These are phyloP conservation scores for Harmothoe impar DNA, from an alignment of 2,888 invertebrate genomes.

Conservation along the genomic window DNA sequence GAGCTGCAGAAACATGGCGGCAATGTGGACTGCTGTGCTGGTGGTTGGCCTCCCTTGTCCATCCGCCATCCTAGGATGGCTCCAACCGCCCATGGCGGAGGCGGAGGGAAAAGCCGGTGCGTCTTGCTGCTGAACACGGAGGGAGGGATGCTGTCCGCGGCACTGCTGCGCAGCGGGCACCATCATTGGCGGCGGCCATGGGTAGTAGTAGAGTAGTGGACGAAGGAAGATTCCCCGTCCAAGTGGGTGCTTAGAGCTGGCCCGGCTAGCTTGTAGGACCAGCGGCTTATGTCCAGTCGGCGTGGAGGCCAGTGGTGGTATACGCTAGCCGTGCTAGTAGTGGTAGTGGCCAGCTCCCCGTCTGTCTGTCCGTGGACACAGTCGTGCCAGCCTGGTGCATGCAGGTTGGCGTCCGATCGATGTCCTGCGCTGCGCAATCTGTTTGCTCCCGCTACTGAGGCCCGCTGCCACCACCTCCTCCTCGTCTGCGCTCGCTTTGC, in stretches of 20 bases:
- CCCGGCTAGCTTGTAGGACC: not conserved
- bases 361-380: no score
- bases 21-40: not conserved
- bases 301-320: slow-evolving; percentile 10
- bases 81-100: slow-evolving; percentile 8
- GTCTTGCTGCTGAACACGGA: not conserved
- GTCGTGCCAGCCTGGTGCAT: not conserved
- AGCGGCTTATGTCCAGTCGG: not conserved
- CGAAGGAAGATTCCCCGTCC: no score
- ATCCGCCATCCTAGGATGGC: not conserved
- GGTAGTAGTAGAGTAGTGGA: not conserved
- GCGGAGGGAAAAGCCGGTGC: slow-evolving; percentile 16
- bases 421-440: slow-evolving; percentile 43
- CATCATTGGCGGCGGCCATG: not conserved
- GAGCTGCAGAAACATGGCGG: no score
- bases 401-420: slow-evolving; percentile 28
- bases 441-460: slow-evolving; percentile 34
- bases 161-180: not conserved
- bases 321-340: not conserved
- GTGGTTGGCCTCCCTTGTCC: not conserved
- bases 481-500: not conserved
- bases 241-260: not conserved
- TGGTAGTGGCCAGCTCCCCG: slow-evolving; percentile 10
- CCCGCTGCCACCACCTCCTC: slow-evolving; percentile 29
- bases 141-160: not conserved